A percentile compares a stretch with the other conserved stretches of the same genome.
Evolutionary conservation across 2,797 vertebrate species (phyloP).

Genomic region (Melanotaenia boesemani): DNA sequence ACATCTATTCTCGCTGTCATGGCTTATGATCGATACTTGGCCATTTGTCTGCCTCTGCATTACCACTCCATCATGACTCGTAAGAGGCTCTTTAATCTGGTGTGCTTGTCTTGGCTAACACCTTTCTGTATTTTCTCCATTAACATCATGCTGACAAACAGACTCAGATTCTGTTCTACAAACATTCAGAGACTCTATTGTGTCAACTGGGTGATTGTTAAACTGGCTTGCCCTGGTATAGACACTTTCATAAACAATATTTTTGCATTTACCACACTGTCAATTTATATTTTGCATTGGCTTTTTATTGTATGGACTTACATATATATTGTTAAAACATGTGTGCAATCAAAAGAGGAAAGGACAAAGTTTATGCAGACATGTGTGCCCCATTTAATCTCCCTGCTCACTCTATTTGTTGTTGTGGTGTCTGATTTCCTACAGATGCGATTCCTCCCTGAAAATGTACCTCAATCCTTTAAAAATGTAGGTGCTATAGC

Average conservation of each 20-base stretch:
- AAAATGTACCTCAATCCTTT: constrained; percentile 10
- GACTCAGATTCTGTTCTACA: constrained; percentile 18
- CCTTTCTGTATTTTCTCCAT: constrained; percentile 31
- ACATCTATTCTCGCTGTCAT: constrained; percentile 9
- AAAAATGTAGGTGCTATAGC: constrained; percentile 9
- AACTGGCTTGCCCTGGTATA: constrained; percentile 9
- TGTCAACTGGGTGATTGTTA: constrained; percentile 24
- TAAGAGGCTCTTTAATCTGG: constrained; percentile 7
- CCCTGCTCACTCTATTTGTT: constrained; percentile 10
- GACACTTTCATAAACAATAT: constrained; percentile 1
- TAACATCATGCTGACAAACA: constrained; percentile 19
- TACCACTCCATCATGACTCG: constrained; percentile 23
- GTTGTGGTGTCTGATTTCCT: constrained; percentile 20
- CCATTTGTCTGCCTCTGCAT: constrained; percentile 18
- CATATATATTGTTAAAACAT: constrained; percentile 5
- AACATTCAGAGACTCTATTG: constrained; percentile 26
- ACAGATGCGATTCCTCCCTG: constrained; percentile 11
- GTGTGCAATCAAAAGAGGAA: constrained; percentile 11
- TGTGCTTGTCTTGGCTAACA: constrained; percentile 14
- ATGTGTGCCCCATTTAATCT: constrained; percentile 12
- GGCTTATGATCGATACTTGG: constrained; percentile 26
- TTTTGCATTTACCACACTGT: constrained; percentile 3
- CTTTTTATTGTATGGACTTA: constrained; percentile 32
- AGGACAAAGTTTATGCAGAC: constrained; percentile 22
- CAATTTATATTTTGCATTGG: constrained; percentile 8